Evolutionary conservation across 2,888 invertebrate genomes (phyloP), one percentile per base, ranked within the genome.

Genomic region (Acanthococcus lagerstroemiae): DNA sequence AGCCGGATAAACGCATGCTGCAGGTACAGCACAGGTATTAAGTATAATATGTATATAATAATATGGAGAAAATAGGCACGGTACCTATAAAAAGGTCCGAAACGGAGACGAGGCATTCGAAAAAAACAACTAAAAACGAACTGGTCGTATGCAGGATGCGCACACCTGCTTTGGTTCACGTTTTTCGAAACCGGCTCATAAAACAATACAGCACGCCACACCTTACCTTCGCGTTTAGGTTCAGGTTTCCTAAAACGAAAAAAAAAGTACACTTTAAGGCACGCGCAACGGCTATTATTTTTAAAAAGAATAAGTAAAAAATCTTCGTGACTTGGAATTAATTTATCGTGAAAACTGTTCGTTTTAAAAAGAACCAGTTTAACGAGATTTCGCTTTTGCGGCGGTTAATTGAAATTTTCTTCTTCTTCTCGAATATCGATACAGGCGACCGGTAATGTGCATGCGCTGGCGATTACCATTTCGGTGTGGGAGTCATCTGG

Each of bases 151-250:
- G 61, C 61, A 48, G 50, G 61, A 48, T 50, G 50, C 27, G 50
- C 61, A 61, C 61, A 61, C 61, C 61, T 61, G 61, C 61, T 22
- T 37, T 22, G 22, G 7, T 57, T 37, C 17, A 44, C 25, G 17
- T 46, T 45, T 57, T 46, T 50, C 5, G 21, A 61, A 50, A 50
- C 50, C 61, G 61, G 61, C 61, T 61, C 61, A 61, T 61, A 61
- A 61, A 61, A 61, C 61, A 61, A 61, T 61, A 61, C 48, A 26
- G 61, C 50, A 61, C 58, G 46, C 61, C 61, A 61, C 61, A 61
- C 61, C 61, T 61, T 61, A 61, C 50, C 61, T 50, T 61, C 61
- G 45, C 61, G 61, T 50, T 61, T 61, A 61, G 61, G 61, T 48
- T 61, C 61, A 61, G 50, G 50, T 61, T 61, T 61, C 61, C 50